A percentile compares a stretch with the other conserved stretches of the same genome.
Evolutionary conservation across 2,113 vertebrate genomes (phyloP).

Genomic region (Holacanthus passer): DNA sequence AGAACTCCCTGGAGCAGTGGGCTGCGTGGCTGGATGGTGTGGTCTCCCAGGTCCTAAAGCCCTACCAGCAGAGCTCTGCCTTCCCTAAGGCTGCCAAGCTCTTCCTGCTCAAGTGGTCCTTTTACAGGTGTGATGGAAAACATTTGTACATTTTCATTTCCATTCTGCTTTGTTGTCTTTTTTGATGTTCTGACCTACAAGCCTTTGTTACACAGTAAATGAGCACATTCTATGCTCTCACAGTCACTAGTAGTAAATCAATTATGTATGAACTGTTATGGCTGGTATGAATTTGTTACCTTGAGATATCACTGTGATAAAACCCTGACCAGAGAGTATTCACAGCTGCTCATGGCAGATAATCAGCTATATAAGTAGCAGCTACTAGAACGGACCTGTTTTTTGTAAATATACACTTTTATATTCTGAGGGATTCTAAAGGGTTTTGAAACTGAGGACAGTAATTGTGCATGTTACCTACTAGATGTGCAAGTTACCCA

Average conservation of each 20-base stretch:
- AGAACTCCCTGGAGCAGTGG: slow-evolving; percentile 96
- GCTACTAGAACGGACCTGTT: too few species aligned
- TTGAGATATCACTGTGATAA: too few species aligned
- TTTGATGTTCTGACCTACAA: not conserved
- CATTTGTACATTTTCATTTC: not conserved
- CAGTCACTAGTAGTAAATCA: not conserved
- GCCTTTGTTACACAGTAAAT: slow-evolving; percentile 1
- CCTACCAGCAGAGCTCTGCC: slow-evolving; percentile 90
- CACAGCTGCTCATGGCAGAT: too few species aligned
- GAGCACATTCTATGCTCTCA: not conserved
- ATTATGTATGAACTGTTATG: not conserved
- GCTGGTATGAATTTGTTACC: too few species aligned
- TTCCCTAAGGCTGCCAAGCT: slow-evolving; percentile 94
- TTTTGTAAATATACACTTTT: too few species aligned
- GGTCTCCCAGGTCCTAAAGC: slow-evolving; percentile 93
- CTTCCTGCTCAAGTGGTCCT: slow-evolving; percentile 96
- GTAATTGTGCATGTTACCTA: too few species aligned
- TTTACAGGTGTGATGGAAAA: slow-evolving; percentile 88
- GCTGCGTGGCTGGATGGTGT: slow-evolving; percentile 93
- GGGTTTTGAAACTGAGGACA: too few species aligned
- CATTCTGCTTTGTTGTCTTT: not conserved
- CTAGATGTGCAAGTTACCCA: too few species aligned
- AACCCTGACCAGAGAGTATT: too few species aligned
- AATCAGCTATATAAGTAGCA: too few species aligned
- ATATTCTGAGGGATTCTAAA: too few species aligned